phyloP scores from a whole-genome alignment of 2,113 vertebrate genomes.

The Okapia johnstoni region DNA sequence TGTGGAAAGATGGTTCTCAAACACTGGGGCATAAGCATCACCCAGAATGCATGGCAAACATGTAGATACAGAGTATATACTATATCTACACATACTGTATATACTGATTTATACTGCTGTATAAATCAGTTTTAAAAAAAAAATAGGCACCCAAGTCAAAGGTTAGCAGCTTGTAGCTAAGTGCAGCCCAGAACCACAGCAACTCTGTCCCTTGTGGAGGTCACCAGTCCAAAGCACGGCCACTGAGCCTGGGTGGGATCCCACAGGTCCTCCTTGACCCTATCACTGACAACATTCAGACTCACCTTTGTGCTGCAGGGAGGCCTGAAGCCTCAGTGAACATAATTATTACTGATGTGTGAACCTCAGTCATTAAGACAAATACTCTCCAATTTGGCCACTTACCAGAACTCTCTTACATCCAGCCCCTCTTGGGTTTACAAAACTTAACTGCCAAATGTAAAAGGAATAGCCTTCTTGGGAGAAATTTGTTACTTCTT shows the following conservation, averaged over 20 bases:
- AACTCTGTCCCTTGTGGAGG: not conserved
- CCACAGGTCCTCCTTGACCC: not conserved
- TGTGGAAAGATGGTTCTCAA: not conserved
- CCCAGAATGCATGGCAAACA: not conserved
- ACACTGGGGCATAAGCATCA: not conserved
- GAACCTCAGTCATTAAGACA: conserved; percentile 40
- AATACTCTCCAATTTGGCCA: conserved; percentile 59
- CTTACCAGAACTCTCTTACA: conserved; percentile 58
- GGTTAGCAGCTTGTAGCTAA: not conserved
- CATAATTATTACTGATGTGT: not conserved
- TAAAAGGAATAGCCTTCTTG: conserved; percentile 69
- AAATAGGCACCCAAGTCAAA: not conserved
- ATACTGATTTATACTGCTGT: not conserved
- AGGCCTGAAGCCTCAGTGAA: not conserved
- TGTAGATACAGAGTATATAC: not conserved
- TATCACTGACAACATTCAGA: not conserved
- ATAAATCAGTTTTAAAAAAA: not conserved
- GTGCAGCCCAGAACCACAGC: not conserved
- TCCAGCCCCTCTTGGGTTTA: conserved; percentile 58
- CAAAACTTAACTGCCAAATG: conserved; percentile 65
- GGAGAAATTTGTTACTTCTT: conserved; percentile 69
- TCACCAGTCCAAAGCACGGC: not conserved
- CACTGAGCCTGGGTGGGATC: not conserved
- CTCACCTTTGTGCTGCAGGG: not conserved
- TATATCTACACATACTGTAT: not conserved